phyloP scores from a whole-genome alignment of 2,888 invertebrate genomes.

The Bhutanitis thaidina region DNA sequence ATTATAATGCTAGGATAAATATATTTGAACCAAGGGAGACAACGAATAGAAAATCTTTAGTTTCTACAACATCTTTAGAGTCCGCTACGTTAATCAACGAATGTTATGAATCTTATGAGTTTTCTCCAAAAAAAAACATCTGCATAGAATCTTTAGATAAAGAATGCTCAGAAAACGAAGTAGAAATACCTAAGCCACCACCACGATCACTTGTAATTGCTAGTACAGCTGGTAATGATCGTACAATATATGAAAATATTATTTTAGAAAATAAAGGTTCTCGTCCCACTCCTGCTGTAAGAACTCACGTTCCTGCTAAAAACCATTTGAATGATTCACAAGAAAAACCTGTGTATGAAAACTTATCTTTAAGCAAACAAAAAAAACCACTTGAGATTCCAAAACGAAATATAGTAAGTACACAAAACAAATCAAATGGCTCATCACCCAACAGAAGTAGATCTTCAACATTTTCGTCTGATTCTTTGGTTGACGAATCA shows the following conservation, averaged over 20 bases:
- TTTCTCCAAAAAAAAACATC: slow-evolving; percentile 27
- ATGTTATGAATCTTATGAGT: slow-evolving; percentile 67
- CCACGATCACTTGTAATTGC: slow-evolving; percentile 45
- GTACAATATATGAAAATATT: slow-evolving; percentile 63
- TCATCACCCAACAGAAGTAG: slow-evolving; percentile 48
- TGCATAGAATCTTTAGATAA: slow-evolving; percentile 20
- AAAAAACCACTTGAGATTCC: slow-evolving; percentile 48
- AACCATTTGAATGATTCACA: slow-evolving; percentile 35
- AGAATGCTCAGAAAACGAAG: slow-evolving; percentile 24
- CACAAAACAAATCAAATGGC: slow-evolving; percentile 33
- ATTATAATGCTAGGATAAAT: slow-evolving; percentile 42
- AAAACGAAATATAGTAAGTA: slow-evolving; percentile 43
- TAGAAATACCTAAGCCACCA: slow-evolving; percentile 44
- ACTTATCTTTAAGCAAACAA: slow-evolving; percentile 45
- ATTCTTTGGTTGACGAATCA: slow-evolving; percentile 67
- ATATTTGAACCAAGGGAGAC: slow-evolving; percentile 59
- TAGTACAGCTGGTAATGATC: slow-evolving; percentile 31
- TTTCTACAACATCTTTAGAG: slow-evolving; percentile 45
- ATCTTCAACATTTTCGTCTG: slow-evolving; percentile 61
- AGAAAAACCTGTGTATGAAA: slow-evolving; percentile 58
- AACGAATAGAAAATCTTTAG: slow-evolving; percentile 38
- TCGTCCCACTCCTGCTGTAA: slow-evolving; percentile 57
- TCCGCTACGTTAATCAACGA: slow-evolving; percentile 61
- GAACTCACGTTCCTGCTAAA: slow-evolving; percentile 56
- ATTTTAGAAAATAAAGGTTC: slow-evolving; percentile 34